Evolutionary conservation across 2,888 invertebrate genomes (phyloP).

Genomic region (Sisyra nigra): DNA sequence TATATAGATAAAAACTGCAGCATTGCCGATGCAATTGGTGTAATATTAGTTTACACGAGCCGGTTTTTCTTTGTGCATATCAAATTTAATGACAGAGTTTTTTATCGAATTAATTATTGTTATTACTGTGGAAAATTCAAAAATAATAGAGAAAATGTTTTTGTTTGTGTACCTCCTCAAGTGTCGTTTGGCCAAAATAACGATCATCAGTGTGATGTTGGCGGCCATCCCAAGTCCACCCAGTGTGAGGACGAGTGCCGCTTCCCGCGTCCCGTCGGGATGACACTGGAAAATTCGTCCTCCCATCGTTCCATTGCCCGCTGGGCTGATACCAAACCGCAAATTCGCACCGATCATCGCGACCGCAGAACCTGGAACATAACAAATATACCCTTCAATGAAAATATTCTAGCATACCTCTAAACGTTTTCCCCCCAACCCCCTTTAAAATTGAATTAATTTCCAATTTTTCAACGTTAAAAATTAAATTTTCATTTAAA

Average conservation of each 20-base stretch:
- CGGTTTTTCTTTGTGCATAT: too few relatives aligned
- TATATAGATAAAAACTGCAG: too few relatives aligned
- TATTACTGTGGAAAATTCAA: too few relatives aligned
- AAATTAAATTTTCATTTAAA: not conserved
- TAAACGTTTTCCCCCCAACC: too few relatives aligned
- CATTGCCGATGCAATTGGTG: too few relatives aligned
- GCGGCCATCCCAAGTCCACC: slow-evolving; percentile 68
- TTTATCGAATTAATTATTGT: too few relatives aligned
- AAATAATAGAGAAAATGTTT: too few relatives aligned
- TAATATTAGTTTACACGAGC: too few relatives aligned
- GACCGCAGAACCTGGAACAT: slow-evolving; percentile 51
- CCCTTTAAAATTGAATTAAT: not conserved
- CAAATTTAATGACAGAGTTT: too few relatives aligned
- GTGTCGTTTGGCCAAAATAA: slow-evolving; percentile 64
- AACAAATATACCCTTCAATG: too few relatives aligned
- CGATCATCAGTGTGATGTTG: slow-evolving; percentile 64
- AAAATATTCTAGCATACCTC: too few relatives aligned
- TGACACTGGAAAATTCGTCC: slow-evolving; percentile 54
- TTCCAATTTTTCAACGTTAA: not conserved
- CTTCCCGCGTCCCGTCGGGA: slow-evolving; percentile 65
- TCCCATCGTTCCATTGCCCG: slow-evolving; percentile 32
- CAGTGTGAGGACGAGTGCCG: slow-evolving; percentile 58
- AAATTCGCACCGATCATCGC: slow-evolving; percentile 69
- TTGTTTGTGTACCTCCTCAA: slow-evolving; percentile 62
- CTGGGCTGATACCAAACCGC: slow-evolving; percentile 48